phyloP scores from a whole-genome alignment of 1,140 invertebrate species.

The Solenopsis invicta region DNA sequence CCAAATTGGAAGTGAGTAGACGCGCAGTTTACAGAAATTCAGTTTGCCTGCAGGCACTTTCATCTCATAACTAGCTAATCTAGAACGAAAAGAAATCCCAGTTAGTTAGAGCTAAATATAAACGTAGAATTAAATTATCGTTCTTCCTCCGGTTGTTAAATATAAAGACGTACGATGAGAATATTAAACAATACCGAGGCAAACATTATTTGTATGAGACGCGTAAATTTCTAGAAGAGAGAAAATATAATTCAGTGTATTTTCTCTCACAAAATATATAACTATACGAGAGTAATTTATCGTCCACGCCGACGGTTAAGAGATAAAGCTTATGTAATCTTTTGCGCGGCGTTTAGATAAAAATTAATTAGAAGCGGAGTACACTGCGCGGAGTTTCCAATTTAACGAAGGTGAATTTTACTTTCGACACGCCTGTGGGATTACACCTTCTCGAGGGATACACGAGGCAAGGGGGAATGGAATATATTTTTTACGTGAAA shows the following conservation, averaged over 20 bases:
- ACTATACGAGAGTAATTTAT: slow-evolving; percentile 13
- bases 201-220: background rate
- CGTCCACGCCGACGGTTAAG: background rate
- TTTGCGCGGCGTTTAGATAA: slow-evolving; percentile 6
- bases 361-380: slow-evolving; percentile 31
- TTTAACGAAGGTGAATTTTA: slow-evolving; percentile 42
- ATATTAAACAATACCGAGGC: background rate
- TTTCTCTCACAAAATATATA: slow-evolving; percentile 10
- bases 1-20: slow-evolving; percentile 95
- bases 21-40: too few species aligned
- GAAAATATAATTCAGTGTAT: slow-evolving; percentile 12
- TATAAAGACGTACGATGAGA: background rate
- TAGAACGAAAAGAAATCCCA: background rate
- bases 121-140: background rate
- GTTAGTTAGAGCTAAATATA: background rate
- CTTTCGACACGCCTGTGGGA: slow-evolving; percentile 11
- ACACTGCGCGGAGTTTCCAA: background rate
- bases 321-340: slow-evolving; percentile 27
- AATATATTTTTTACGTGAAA: slow-evolving; percentile 6
- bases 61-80: background rate
- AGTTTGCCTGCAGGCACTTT: too few species aligned
- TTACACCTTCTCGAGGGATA: background rate
- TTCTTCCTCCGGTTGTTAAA: background rate
- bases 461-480: background rate
- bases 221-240: background rate